A percentile compares a stretch with the other conserved stretches of the same genome.
Conservation (phyloP, 2,888 invertebrate genomes). For the Drosophila suboccidentalis region DNA sequence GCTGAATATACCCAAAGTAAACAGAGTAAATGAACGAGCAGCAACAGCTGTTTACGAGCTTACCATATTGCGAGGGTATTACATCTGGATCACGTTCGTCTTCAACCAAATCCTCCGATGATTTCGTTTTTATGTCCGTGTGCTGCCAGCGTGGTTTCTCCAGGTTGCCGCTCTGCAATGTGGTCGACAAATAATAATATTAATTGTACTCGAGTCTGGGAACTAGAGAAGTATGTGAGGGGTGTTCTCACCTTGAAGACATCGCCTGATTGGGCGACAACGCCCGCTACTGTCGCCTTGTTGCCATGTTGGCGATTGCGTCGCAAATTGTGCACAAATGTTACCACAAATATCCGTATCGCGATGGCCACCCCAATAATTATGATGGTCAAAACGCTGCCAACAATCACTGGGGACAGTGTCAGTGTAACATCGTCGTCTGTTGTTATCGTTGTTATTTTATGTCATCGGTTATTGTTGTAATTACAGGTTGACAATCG, state of each 20-base stretch:
- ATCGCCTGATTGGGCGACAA: slow-evolving; percentile 82
- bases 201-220: slow-evolving; percentile 11
- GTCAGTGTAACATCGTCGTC: slow-evolving; percentile 84
- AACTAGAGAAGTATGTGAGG: background rate
- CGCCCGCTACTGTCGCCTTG: slow-evolving; percentile 83
- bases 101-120: slow-evolving; percentile 85
- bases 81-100: slow-evolving; percentile 89
- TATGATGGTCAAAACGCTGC: slow-evolving; percentile 85
- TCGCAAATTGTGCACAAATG: slow-evolving; percentile 85
- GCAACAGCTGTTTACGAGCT: slow-evolving; percentile 35
- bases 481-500: slow-evolving; percentile 77
- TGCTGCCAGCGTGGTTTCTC: slow-evolving; percentile 86
- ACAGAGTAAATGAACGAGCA: background rate
- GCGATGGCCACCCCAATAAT: slow-evolving; percentile 85
- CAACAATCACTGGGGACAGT: slow-evolving; percentile 85
- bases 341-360: slow-evolving; percentile 84
- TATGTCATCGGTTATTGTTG: slow-evolving; percentile 46
- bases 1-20: background rate
- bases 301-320: slow-evolving; percentile 85
- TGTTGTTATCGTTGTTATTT: slow-evolving; percentile 55
- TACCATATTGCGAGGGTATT: slow-evolving; percentile 91
- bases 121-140: slow-evolving; percentile 86
- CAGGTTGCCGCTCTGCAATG: slow-evolving; percentile 78
- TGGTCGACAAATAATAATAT: slow-evolving; percentile 21
- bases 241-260: slow-evolving; percentile 83